Evolutionary conservation across 2,797 vertebrate species (phyloP).

Genomic region (Mus minutoides): DNA sequence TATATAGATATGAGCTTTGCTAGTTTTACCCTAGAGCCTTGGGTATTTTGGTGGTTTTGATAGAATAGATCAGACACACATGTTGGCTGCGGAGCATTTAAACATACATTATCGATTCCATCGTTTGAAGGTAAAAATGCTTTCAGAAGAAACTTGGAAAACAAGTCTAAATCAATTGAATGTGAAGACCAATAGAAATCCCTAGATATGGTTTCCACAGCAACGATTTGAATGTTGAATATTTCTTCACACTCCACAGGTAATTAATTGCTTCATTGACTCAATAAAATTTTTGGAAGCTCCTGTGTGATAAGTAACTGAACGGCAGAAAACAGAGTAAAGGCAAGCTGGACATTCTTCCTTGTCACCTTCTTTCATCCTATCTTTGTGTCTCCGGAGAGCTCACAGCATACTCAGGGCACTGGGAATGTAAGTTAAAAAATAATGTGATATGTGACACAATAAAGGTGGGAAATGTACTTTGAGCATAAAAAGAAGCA

Average conservation of each 20-base stretch:
- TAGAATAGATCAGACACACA: constrained; percentile 70
- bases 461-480: constrained; percentile 47
- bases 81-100: constrained; percentile 66
- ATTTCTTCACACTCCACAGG: constrained; percentile 32
- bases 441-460: constrained; percentile 43
- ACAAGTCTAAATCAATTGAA: constrained; percentile 71
- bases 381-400: not conserved
- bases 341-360: not conserved
- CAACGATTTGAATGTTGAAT: constrained; percentile 57
- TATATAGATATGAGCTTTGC: constrained; percentile 36
- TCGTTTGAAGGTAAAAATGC: constrained; percentile 76
- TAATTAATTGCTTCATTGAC: constrained; percentile 55
- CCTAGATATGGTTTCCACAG: constrained; percentile 60
- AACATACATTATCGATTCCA: constrained; percentile 74
- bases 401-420: not conserved
- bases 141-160: constrained; percentile 75
- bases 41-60: constrained; percentile 64
- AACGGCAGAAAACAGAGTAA: constrained; percentile 33
- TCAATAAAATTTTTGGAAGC: constrained; percentile 41
- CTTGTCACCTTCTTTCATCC: not conserved
- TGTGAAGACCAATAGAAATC: constrained; percentile 68
- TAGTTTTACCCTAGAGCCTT: constrained; percentile 58
- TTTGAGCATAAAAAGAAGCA: constrained; percentile 39
- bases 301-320: constrained; percentile 14
- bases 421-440: constrained; percentile 31